Conservation (phyloP, 2,888 invertebrate genomes). For the Synanthedon tipuliformis region DNA sequence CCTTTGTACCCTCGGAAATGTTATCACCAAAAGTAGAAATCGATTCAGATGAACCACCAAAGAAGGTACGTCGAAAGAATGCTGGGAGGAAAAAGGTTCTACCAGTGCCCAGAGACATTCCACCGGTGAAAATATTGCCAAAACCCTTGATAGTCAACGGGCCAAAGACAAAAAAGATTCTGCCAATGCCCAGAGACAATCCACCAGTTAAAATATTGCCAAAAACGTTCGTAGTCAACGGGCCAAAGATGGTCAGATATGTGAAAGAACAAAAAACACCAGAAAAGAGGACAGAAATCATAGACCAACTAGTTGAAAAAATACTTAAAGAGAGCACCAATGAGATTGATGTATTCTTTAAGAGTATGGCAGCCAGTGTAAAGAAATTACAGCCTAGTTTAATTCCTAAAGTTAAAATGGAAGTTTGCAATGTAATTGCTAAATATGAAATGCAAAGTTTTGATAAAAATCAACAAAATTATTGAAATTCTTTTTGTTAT, state of each 20-base stretch:
- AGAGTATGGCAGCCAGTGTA: constrained; percentile 63
- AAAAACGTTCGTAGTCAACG: constrained; percentile 47
- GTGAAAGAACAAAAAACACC: constrained; percentile 28
- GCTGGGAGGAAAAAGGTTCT: constrained; percentile 41
- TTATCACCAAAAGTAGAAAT: constrained; percentile 5
- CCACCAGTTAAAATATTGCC: constrained; percentile 59
- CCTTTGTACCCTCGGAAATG: too few species aligned
- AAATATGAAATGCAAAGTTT: constrained; percentile 66
- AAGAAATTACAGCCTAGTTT: constrained; percentile 60
- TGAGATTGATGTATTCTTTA: constrained; percentile 61
- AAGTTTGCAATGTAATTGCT: constrained; percentile 63
- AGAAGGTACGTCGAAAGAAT: constrained; percentile 31
- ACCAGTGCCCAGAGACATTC: constrained; percentile 35
- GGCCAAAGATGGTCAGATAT: constrained; percentile 45
- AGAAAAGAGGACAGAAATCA: constrained; percentile 41
- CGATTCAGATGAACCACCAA: constrained; percentile 22
- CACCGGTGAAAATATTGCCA: constrained; percentile 36
- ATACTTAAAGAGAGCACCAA: constrained; percentile 58
- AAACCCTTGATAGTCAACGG: constrained; percentile 9
- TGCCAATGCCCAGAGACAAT: constrained; percentile 35
- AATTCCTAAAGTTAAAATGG: constrained; percentile 65
- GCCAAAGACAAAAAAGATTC: constrained; percentile 42
- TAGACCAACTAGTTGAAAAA: constrained; percentile 58
- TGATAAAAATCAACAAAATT: constrained; percentile 30
- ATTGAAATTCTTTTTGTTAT: background rate